Base-by-base conservation (phyloP, 1,140 invertebrate species). In the Reticulitermes speratus region DNA sequence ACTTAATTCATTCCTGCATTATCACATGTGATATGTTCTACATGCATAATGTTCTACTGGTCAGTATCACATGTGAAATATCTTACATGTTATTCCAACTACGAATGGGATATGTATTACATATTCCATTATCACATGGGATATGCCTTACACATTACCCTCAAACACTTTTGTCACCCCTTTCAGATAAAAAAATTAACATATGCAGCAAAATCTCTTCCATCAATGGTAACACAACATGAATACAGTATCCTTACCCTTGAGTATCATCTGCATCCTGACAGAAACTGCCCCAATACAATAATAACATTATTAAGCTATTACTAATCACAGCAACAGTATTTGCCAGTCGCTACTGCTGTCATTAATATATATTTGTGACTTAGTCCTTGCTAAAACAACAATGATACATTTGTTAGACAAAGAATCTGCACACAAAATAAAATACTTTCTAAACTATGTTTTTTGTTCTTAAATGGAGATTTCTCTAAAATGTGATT, bases 271-370 rank as follows among this genome's bases (percentile, higher is more conserved):
- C 25, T 30, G 65, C n/a, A 75, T 30, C n/a, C n/a, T 30, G 25
- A 55, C 14, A 55, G 52, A 55, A 55, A 55, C 52, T 55, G 52
- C 52, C n/a, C 65, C 65, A 75, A 30, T 75, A 75, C n/a, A 75
- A 75, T 75, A 25, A 75, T 75, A 75, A 75, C n/a, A 25, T n/a
- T 75, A 44, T 45, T 45, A 86, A 75, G 85, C 86, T 86, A 86
- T 84, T 84, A 84, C 86, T 86, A 86, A 86, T 86, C 86, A 86
- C 86, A 86, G 86, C 86, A 84, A 86, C 86, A 86, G 44, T 86
- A 86, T 84, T n/a, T 55, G 86, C 86, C 86, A 86, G 30, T 84
- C 45, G 30, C 65, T 84, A 86, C 81, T 86, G 85, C 85, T 86
- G 85, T 86, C 30, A 69, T 84, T 69, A 82, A 69, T 81, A 82